Percentiles rank a stretch among this genome's conserved stretches.
These are phyloP conservation scores for Cynoglossus semilaevis DNA, from an alignment of 2,113 vertebrate genomes.

Conservation along the genomic window DNA sequence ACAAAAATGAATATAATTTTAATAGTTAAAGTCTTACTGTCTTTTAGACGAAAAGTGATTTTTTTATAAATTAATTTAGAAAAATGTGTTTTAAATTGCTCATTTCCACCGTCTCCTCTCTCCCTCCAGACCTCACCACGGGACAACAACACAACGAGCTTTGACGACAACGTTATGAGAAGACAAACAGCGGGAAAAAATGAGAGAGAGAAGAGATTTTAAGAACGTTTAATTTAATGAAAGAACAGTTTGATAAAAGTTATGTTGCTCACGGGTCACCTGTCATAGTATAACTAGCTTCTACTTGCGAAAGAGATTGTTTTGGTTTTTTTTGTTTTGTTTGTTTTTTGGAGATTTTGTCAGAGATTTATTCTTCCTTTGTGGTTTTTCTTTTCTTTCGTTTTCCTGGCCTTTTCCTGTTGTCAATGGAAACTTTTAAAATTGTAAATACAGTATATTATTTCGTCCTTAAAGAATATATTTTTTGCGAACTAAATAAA, in stretches of 20 bases:
- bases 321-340: too few relatives aligned
- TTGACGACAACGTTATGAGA: conserved; percentile 77
- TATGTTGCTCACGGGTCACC: conserved; percentile 53
- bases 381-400: conserved; percentile 30
- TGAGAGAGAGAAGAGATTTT: conserved; percentile 41
- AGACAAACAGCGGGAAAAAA: conserved; percentile 16
- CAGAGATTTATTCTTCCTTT: conserved; percentile 58
- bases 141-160: conserved; percentile 88
- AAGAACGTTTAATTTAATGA: conserved; percentile 63
- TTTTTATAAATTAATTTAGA: too few relatives aligned
- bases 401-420: conserved; percentile 43
- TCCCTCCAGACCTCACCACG: conserved; percentile 85
- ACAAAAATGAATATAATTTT: too few relatives aligned
- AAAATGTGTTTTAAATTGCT: neutral
- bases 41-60: too few relatives aligned
- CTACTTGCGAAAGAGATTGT: conserved; percentile 48
- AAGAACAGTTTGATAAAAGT: conserved; percentile 64
- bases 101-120: conserved; percentile 13
- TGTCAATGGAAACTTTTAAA: conserved; percentile 64
- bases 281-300: conserved; percentile 65
- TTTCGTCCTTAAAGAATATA: conserved; percentile 77
- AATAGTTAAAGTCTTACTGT: too few relatives aligned
- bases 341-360: conserved; percentile 51
- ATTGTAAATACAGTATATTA: conserved; percentile 76
- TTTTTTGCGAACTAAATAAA: conserved; percentile 75